Evolutionary conservation across 2,113 vertebrate genomes (phyloP), one percentile per base, ranked within the genome.

Genomic region (Australoheros scitulus): DNA sequence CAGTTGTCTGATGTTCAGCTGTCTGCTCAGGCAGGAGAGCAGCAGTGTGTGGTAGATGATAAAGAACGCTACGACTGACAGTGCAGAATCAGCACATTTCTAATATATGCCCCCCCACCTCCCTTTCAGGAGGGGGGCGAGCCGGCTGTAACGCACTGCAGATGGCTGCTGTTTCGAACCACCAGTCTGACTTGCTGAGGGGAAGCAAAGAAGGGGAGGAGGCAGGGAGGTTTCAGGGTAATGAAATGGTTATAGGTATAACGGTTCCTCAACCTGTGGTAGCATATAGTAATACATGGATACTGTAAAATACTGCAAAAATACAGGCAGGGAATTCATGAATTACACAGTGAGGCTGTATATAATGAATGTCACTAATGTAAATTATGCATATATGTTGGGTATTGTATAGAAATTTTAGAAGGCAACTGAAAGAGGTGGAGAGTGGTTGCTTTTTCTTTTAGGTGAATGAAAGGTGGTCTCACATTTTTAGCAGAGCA

Each of bases 91-190:
- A 95, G 94, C 94, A 95, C 92, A 92, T 93, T 94, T 92, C 91
- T 94, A 91, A 95, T 94, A 81, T 90, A 92, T 90, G 88, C 86
- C 87, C 90, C 84, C 65, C 79, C 61, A 29, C 29, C 29, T 76
- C 76, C 61, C 70, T 74, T 85, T 64, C 87, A 76, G 81, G 86
- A 61, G 82, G 88, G 91, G 88, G 92, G 84, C 81, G 78, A 87
- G 55, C 75, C 26, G 85, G 79, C 88, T 92, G 70, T 91, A 96
- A 95, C 93, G 94, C 95, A 95, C 91, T 95, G 95, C 95, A 94
- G 95, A 95, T 95, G 93, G 93, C 91, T 94, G 93, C 93, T 93
- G 95, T 93, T 92, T 95, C 82, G 22, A 91, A 92, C 90, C 87
- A 91, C 81, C 88, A 91, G 93, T 85, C 95, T 94, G 91, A 94